phyloP scores from a whole-genome alignment of 2,888 invertebrate species.

The Drosophila setosimentum region DNA sequence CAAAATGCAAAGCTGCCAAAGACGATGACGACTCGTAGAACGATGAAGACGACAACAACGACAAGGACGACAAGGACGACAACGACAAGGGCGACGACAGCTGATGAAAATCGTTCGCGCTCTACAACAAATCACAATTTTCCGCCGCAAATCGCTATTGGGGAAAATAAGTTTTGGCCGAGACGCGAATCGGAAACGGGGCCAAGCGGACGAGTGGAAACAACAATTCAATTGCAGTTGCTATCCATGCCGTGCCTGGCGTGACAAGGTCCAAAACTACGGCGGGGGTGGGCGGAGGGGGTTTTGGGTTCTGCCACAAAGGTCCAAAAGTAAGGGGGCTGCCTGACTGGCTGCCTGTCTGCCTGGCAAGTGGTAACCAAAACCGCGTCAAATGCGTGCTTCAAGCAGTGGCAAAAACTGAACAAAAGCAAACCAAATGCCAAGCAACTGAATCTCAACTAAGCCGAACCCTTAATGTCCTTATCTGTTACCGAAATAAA shows the following conservation, averaged over 20 bases:
- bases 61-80: conserved; percentile 29
- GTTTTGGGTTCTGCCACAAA: not conserved
- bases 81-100: conserved; percentile 53
- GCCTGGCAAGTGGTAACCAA: conserved; percentile 12
- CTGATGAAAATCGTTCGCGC: conserved; percentile 78
- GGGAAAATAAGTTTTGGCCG: conserved; percentile 71
- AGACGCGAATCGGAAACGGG: conserved; percentile 38
- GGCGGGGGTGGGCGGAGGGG: conserved; percentile 28
- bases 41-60: conserved; percentile 30
- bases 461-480: conserved; percentile 11
- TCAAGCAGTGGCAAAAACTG: conserved; percentile 35
- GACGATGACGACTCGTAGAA: conserved; percentile 38
- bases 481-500: not conserved
- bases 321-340: not conserved
- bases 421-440: conserved; percentile 35
- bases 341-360: not conserved
- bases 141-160: conserved; percentile 80
- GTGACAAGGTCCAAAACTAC: conserved; percentile 70
- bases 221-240: conserved; percentile 80
- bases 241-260: conserved; percentile 75
- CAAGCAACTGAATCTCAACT: conserved; percentile 10
- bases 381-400: conserved; percentile 61
- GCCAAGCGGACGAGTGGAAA: conserved; percentile 36
- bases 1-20: conserved; percentile 81
- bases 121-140: conserved; percentile 79